Evolutionary conservation across 2,113 vertebrate species (phyloP), one percentile per base, ranked within the genome.

Genomic region (Xiphias gladius): DNA sequence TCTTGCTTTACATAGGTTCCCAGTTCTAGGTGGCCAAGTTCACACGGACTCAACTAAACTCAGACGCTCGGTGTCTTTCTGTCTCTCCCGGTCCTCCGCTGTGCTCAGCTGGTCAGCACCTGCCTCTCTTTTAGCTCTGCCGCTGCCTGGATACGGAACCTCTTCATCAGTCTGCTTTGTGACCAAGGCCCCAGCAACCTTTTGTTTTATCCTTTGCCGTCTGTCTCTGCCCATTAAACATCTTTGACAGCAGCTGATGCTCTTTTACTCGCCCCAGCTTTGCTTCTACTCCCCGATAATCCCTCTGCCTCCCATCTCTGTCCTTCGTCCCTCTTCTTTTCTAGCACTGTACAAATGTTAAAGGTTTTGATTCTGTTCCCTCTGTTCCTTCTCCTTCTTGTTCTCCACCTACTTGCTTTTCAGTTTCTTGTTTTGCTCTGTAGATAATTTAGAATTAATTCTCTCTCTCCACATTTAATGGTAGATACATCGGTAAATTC

Each of bases 161-260:
- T 81, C 88, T 91, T 66, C 84, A 87, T 91, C 86, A 90, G 80
- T 70, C 72, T 66, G 52, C 79, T 79, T 68, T 79, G 70, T 84
- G 80, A 71, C 73, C 26, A 2, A 58, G 78, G 65, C 87, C 71
- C 86, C 75, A 54, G 39, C 64, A 32, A 48, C 41, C 81, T 85
- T 87, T 82, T 80, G 80, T 79, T 75, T 84, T 13, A 63, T 50
- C 52, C 55, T 37, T 20, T 10, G 13, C 84, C 28, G 70, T 83
- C 74, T 69, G 65, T 82, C 79, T 84, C 22, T 7, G 79, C 86
- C 80, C 75, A n/a, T 87, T 73, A 73, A 63, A 6, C 41, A 32
- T 67, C 76, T 70, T 19, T 73, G 87, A 77, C 69, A 75, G 79
- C 72, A 75, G 76, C 79, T 82, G 68, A 76, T 57, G 73, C 79